phyloP scores from a whole-genome alignment of 2,797 vertebrate species.

The Coregonus suidteri region DNA sequence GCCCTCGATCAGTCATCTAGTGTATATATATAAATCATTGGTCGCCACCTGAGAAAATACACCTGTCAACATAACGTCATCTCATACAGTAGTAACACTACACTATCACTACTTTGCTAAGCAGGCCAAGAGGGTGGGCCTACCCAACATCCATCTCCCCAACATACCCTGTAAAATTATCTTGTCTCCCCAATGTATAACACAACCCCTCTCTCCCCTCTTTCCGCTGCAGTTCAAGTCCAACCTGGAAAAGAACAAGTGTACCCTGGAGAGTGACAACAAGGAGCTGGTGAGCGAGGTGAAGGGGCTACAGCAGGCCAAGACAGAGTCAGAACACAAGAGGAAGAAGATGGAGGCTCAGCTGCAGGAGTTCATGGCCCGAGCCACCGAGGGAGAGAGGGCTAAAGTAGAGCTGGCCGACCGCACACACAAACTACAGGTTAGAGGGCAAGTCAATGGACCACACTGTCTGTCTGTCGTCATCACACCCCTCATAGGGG shows the following conservation, averaged over 20 bases:
- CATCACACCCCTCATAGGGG: background rate
- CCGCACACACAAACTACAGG: constrained; percentile 81
- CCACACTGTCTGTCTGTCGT: background rate
- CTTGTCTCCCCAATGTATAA: background rate
- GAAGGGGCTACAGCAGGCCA: constrained; percentile 90
- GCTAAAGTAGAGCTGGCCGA: constrained; percentile 85
- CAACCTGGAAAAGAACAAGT: constrained; percentile 96
- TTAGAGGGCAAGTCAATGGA: background rate
- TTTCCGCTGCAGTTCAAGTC: constrained; percentile 81
- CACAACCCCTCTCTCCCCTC: background rate
- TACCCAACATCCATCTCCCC: background rate
- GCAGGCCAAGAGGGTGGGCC: background rate
- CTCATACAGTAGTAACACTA: background rate
- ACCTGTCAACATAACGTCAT: background rate
- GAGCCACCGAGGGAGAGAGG: constrained; percentile 85
- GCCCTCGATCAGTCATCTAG: no score
- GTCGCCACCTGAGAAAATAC: background rate
- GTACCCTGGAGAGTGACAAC: constrained; percentile 91
- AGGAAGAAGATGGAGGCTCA: constrained; percentile 92
- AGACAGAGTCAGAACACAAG: constrained; percentile 90
- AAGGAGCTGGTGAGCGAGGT: constrained; percentile 90
- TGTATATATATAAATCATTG: no score
- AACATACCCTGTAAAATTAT: background rate
- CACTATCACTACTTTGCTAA: background rate
- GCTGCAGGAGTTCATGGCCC: constrained; percentile 87